Evolutionary conservation across 53 echinoderm and acorn worm species (phyloP).

Genomic region (Echinarachnius parma): DNA sequence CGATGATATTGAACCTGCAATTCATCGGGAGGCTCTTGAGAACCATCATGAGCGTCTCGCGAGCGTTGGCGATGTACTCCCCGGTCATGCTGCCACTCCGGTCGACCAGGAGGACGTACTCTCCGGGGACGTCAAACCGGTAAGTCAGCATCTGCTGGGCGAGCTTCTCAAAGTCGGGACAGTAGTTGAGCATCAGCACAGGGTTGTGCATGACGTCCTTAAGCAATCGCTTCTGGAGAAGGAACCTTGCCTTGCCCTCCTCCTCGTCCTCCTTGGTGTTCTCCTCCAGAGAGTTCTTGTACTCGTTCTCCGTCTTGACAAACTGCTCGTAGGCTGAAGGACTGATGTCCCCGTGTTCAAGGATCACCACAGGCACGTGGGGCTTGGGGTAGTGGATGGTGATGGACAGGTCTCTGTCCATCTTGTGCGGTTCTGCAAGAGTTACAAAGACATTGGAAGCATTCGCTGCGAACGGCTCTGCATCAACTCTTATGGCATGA

Average conservation of each 20-base stretch:
- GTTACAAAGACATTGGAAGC: slow-evolving; percentile 97
- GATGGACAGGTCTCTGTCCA: slow-evolving; percentile 85
- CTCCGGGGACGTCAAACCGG: slow-evolving; percentile 88
- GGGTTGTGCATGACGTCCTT: slow-evolving; percentile 99
- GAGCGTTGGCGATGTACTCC: slow-evolving; percentile 92
- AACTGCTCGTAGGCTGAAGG: slow-evolving; percentile 89
- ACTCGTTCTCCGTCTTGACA: slow-evolving; percentile 85
- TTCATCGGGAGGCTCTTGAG: slow-evolving; percentile 86
- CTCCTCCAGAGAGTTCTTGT: slow-evolving; percentile 48
- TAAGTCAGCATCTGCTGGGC: slow-evolving; percentile 74
- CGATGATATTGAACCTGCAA: slow-evolving; percentile 92
- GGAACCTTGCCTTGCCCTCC: slow-evolving; percentile 59
- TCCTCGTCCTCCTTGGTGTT: slow-evolving; percentile 42
- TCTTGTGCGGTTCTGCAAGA: slow-evolving; percentile 88
- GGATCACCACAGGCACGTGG: slow-evolving; percentile 83
- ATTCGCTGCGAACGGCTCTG: slow-evolving; percentile 95
- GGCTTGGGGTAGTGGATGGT: slow-evolving; percentile 77
- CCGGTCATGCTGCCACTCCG: slow-evolving; percentile 98
- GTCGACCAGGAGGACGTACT: slow-evolving; percentile 84
- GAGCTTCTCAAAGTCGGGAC: slow-evolving; percentile 80
- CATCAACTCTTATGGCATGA: slow-evolving; percentile 94
- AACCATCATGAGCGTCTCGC: slow-evolving; percentile 94
- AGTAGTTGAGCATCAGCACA: slow-evolving; percentile 94
- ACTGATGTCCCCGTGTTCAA: slow-evolving; percentile 97
- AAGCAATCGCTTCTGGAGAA: slow-evolving; percentile 67